Evolutionary conservation across 2,888 invertebrate species (phyloP), one percentile per base, ranked within the genome.

Genomic region (Romanomermis culicivorax): DNA sequence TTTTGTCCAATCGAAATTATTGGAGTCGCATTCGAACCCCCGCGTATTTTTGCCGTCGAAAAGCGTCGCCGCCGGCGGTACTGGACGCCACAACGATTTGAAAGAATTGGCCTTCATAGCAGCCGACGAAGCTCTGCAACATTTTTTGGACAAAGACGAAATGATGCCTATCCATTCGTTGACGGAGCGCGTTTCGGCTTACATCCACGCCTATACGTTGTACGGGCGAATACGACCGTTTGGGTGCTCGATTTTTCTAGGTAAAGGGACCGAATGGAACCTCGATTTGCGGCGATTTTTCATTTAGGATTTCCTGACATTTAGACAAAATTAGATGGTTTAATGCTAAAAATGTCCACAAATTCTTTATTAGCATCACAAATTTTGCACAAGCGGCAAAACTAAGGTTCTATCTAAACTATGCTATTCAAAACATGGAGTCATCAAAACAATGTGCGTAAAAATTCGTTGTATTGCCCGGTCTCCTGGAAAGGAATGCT

Each of bases 211-310:
- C 0, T 91, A 95, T 72, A 99, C 97, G 3, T 72, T 99, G 56
- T 95, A 95, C 77, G 91, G 91, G 72, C 86, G 88, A 54, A 84
- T 91, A n/a, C 79, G 97, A 62, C 97, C 97, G 0, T 99, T 89
- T 70, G 97, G 97, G 17, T 84, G 88, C 65, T 83, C 87, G 14
- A 79, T 85, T 45, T 82, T 97, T 59, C 74, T 97, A 63, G 82
- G 85, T 17, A 78, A 63, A n/a, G n/a, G 27, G 7, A n/a, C 25
- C 29, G 29, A 2, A 27, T 11, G 24, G 29, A 30, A 17, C 29
- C 42, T 29, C n/a, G 2, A 42, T 23, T 51, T 53, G 11, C 20
- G 1, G 14, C 27, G 17, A 20, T 26, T 29, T 23, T 7, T 23
- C 24, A 36, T 56, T 56, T 24, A 26, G 20, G 20, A 51, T 17